Percentiles rank a stretch among this genome's conserved stretches.
Evolutionary conservation across 2,797 vertebrate genomes (phyloP).

Genomic region (Peromyscus aztecus): DNA sequence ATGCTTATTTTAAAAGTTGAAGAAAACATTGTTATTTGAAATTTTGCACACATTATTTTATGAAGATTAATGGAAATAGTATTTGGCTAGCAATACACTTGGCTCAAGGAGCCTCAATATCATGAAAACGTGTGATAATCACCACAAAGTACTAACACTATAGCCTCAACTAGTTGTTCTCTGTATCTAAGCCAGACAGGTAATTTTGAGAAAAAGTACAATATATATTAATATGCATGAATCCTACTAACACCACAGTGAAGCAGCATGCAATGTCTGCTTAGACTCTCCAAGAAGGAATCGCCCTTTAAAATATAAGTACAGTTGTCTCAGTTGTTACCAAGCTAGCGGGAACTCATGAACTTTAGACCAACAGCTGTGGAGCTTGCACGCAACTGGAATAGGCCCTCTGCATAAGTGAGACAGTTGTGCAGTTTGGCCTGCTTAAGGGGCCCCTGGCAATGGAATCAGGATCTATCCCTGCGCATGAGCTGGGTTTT

Average conservation of each 20-base stretch:
- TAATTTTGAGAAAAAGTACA: slow-evolving; percentile 61
- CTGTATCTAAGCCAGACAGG: background rate
- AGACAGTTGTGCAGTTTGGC: too few relatives aligned
- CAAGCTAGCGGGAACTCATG: too few relatives aligned
- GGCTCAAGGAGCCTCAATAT: background rate
- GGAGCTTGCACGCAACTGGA: too few relatives aligned
- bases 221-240: background rate
- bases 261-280: background rate
- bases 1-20: background rate
- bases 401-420: too few relatives aligned
- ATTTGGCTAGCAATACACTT: background rate
- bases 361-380: too few relatives aligned
- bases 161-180: background rate
- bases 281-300: background rate
- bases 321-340: too few relatives aligned
- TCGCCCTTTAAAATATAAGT: background rate
- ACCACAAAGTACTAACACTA: slow-evolving; percentile 16
- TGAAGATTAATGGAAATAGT: slow-evolving; percentile 5
- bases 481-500: too few relatives aligned
- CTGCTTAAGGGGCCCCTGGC: too few relatives aligned
- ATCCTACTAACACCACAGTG: background rate
- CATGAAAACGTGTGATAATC: background rate
- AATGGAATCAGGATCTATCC: too few relatives aligned
- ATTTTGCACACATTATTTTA: slow-evolving; percentile 29
- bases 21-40: slow-evolving; percentile 1